A percentile compares a stretch with the other conserved stretches of the same genome.
Evolutionary conservation across 1,140 invertebrate species (phyloP).

Genomic region (Odontomachus brunneus): DNA sequence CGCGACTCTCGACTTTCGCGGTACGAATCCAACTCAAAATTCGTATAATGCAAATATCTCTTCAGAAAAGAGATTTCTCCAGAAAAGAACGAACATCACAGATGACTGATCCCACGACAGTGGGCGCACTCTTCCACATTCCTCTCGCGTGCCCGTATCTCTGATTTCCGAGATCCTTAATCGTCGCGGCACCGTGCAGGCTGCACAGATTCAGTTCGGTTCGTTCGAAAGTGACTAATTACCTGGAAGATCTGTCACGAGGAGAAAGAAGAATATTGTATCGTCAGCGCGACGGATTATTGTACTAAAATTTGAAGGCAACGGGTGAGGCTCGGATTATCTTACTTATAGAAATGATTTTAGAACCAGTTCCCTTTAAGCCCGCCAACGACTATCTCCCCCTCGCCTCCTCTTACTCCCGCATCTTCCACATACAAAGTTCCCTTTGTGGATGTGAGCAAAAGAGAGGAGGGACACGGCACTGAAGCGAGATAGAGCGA

Average conservation of each 20-base stretch:
- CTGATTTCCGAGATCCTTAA: too few relatives aligned
- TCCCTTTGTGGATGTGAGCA: slow-evolving; percentile 27
- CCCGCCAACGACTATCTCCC: slow-evolving; percentile 24
- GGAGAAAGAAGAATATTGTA: background rate
- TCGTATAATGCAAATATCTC: background rate
- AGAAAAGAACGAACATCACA: too few relatives aligned
- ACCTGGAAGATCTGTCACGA: background rate
- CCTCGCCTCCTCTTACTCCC: background rate
- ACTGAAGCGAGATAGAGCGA: slow-evolving; percentile 12
- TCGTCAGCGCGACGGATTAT: background rate
- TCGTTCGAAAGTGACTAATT: too few relatives aligned
- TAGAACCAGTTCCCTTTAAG: slow-evolving; percentile 53
- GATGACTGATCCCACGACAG: too few relatives aligned
- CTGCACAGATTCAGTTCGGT: too few relatives aligned
- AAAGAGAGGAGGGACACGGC: background rate
- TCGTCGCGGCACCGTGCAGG: too few relatives aligned
- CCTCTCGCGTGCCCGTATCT: too few relatives aligned
- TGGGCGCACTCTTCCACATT: too few relatives aligned
- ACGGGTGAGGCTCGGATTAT: slow-evolving; percentile 17
- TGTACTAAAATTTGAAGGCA: slow-evolving; percentile 29
- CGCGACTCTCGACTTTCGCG: slow-evolving; percentile 3
- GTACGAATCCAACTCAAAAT: background rate
- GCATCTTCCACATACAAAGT: slow-evolving; percentile 34
- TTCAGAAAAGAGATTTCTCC: background rate
- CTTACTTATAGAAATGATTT: slow-evolving; percentile 55